Conservation (phyloP, 1,140 invertebrate genomes). For the Cataglyphis hispanica region DNA sequence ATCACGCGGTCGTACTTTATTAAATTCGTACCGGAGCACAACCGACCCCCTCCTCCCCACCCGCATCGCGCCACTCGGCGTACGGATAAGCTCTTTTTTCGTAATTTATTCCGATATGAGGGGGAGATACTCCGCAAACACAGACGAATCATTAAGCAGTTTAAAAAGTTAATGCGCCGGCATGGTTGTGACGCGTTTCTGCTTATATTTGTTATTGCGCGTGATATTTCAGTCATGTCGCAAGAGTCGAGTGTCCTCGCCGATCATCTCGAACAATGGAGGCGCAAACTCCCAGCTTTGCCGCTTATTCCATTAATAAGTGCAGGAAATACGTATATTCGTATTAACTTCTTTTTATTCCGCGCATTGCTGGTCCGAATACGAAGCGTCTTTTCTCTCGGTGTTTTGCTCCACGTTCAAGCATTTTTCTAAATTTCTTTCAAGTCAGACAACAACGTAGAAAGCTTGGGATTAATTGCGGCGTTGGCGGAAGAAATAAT, state of each 20-base stretch:
- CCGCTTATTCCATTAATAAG: constrained; percentile 29
- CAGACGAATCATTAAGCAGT: constrained; percentile 52
- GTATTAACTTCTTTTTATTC: constrained; percentile 9
- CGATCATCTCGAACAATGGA: constrained; percentile 29
- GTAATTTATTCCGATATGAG: constrained; percentile 70
- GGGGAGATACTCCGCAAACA: constrained; percentile 27
- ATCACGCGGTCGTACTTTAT: constrained; percentile 80
- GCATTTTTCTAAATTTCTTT: constrained; percentile 41
- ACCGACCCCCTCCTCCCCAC: not conserved
- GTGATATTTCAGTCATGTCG: constrained; percentile 26
- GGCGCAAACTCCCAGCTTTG: not conserved
- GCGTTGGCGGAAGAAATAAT: constrained; percentile 7
- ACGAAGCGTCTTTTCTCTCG: not conserved
- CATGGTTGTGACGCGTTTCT: constrained; percentile 51
- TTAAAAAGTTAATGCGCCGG: constrained; percentile 59
- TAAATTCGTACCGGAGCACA: constrained; percentile 73
- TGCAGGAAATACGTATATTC: constrained; percentile 11
- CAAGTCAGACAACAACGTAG: not conserved
- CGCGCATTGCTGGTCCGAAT: not conserved
- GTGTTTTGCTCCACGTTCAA: not conserved
- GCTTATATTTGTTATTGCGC: constrained; percentile 51
- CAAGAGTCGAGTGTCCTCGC: not conserved
- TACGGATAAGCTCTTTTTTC: constrained; percentile 61
- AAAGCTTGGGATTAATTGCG: constrained; percentile 10
- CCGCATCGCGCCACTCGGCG: constrained; percentile 1